Evolutionary conservation across 1,140 invertebrate genomes (phyloP).

Genomic region (Drosophila albomicans): DNA sequence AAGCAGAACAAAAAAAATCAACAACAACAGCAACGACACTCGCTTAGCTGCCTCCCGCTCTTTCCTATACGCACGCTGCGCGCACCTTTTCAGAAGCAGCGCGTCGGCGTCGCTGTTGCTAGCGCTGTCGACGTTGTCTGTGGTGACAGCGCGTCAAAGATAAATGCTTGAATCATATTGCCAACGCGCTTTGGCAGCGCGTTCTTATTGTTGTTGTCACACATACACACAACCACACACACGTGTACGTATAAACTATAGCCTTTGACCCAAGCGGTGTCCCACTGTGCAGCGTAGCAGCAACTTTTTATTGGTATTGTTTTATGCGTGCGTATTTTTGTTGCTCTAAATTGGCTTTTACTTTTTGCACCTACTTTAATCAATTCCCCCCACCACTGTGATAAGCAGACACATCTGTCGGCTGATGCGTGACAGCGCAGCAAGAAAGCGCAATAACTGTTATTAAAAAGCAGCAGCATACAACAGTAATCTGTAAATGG

Average conservation of each 20-base stretch:
- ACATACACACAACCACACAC: conserved; percentile 41
- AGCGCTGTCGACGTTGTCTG: conserved; percentile 4
- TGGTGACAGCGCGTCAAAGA: conserved; percentile 70
- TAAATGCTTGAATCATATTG: conserved; percentile 75
- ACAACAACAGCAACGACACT: conserved; percentile 38
- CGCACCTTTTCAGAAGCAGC: conserved; percentile 69
- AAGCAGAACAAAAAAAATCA: conserved; percentile 45
- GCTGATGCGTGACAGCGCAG: conserved; percentile 59
- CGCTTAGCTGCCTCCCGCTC: conserved; percentile 16
- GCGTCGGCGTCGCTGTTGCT: conserved; percentile 35
- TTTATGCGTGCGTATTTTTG: conserved; percentile 36
- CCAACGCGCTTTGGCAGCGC: conserved; percentile 31
- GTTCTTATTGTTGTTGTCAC: conserved; percentile 39
- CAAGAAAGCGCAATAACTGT: conserved; percentile 71
- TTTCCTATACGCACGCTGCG: conserved; percentile 37
- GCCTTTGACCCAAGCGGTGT: conserved; percentile 39
- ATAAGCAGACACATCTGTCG: conserved; percentile 71
- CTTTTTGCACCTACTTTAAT: conserved; percentile 18
- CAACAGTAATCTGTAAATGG: conserved; percentile 35
- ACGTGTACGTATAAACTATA: conserved; percentile 14
- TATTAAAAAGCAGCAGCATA: conserved; percentile 55
- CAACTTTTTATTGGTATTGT: conserved; percentile 36
- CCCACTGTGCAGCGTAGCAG: conserved; percentile 34
- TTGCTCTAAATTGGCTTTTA: conserved; percentile 57
- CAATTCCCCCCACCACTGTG: conserved; percentile 1